A percentile compares a stretch with the other conserved stretches of the same genome.
Evolutionary conservation across 2,797 vertebrate genomes (phyloP).

Genomic region (Malacoraja senta): DNA sequence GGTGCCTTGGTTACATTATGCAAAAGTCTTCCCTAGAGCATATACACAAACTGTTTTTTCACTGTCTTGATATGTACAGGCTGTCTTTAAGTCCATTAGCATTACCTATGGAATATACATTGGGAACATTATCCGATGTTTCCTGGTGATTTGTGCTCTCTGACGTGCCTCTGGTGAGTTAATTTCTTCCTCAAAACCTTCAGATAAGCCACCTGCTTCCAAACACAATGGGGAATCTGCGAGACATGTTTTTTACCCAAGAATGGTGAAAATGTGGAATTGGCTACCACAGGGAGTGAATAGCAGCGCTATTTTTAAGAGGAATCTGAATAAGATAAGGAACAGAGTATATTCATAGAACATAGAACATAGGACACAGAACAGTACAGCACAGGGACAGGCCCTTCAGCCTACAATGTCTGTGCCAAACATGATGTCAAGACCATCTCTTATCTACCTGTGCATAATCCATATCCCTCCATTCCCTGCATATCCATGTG

Average conservation of each 20-base stretch:
- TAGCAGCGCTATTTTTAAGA: neutral
- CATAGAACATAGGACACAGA: no score
- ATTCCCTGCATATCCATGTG: no score
- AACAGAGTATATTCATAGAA: no score
- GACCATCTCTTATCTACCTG: no score
- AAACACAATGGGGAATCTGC: neutral
- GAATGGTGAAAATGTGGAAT: neutral
- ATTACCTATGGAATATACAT: neutral
- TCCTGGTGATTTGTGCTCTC: neutral
- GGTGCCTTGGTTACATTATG: neutral
- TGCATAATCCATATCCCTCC: no score
- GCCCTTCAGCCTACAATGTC: no score
- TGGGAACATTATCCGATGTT: neutral
- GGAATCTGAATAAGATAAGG: neutral
- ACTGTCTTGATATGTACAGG: neutral
- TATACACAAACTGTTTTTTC: neutral
- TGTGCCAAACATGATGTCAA: no score
- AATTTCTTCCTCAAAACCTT: neutral
- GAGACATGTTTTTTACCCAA: neutral
- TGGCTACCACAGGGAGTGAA: neutral
- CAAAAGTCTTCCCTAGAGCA: no score
- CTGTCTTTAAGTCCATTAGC: neutral
- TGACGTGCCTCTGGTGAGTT: neutral
- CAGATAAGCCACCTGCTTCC: neutral
- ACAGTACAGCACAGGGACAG: no score